These are phyloP conservation scores for Potamilus streckersoni DNA, from an alignment of 1,140 invertebrate genomes.

Conservation along the genomic window DNA sequence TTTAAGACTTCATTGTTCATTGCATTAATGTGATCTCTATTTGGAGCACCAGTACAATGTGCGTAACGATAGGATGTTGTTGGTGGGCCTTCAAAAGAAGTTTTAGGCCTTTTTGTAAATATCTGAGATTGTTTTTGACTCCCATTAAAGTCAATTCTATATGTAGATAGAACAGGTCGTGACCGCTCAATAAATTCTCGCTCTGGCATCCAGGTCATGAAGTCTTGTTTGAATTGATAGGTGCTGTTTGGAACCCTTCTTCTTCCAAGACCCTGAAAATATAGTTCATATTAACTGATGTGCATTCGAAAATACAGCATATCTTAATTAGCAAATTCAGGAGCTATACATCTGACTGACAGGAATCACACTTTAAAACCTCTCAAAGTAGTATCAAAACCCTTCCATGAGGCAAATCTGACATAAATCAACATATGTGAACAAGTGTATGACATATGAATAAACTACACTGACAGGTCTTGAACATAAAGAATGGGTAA, in stretches of 20 bases:
- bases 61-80: conserved; percentile 61
- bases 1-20: conserved; percentile 55
- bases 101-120: conserved; percentile 50
- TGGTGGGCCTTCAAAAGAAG: conserved; percentile 54
- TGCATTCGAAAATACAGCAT: too few species aligned
- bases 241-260: conserved; percentile 50
- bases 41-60: conserved; percentile 51
- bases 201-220: conserved; percentile 62
- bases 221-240: conserved; percentile 53
- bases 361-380: too few species aligned
- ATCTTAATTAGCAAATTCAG: too few species aligned
- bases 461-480: too few species aligned
- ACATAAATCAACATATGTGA: too few species aligned
- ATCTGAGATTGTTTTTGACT: conserved; percentile 37
- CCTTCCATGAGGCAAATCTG: too few species aligned
- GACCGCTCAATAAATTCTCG: conserved; percentile 45
- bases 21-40: conserved; percentile 46
- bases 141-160: conserved; percentile 51
- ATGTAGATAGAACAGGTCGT: conserved; percentile 52
- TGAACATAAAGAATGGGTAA: too few species aligned
- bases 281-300: neutral
- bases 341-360: too few species aligned
- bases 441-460: too few species aligned
- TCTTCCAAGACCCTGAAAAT: conserved; percentile 58
- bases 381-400: too few species aligned